A percentile compares a stretch with the other conserved stretches of the same genome.
These are phyloP conservation scores for Sebastiscus tertius DNA, from an alignment of 2,797 vertebrate species.

Conservation along the genomic window DNA sequence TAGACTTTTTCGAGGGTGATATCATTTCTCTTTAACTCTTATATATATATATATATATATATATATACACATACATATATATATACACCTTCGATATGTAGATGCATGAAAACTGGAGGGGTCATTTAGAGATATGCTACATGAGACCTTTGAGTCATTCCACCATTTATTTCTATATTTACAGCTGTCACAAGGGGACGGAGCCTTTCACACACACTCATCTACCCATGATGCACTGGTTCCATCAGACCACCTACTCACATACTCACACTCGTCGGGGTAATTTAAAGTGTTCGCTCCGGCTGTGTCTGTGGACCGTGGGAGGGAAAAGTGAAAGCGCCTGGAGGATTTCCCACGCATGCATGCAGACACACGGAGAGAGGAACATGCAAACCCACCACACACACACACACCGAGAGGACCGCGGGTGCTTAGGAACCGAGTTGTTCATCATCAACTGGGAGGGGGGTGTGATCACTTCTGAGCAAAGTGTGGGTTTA, in stretches of 20 bases:
- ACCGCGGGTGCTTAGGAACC: slow-evolving; percentile 76
- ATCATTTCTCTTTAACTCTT: background rate
- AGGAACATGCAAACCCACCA: slow-evolving; percentile 48
- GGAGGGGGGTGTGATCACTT: slow-evolving; percentile 68
- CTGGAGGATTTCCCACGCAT: slow-evolving; percentile 51
- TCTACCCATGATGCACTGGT: background rate
- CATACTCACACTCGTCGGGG: slow-evolving; percentile 23
- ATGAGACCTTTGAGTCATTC: background rate
- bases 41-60: too few species aligned
- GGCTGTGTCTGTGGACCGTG: slow-evolving; percentile 51
- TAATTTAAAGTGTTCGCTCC: slow-evolving; percentile 43
- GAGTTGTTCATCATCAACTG: slow-evolving; percentile 67
- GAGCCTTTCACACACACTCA: slow-evolving; percentile 7
- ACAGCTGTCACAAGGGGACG: background rate
- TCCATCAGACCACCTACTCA: slow-evolving; percentile 48
- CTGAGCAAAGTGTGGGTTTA: slow-evolving; percentile 58
- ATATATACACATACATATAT: too few species aligned
- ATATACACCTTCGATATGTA: too few species aligned
- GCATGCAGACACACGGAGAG: slow-evolving; percentile 41
- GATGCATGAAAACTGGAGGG: background rate
- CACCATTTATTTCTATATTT: background rate
- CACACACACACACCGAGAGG: slow-evolving; percentile 30
- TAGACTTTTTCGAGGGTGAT: background rate
- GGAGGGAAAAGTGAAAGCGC: slow-evolving; percentile 53
- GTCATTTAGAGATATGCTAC: background rate